Evolutionary conservation across 2,888 invertebrate genomes (phyloP).

Genomic region (Ormia ochracea): DNA sequence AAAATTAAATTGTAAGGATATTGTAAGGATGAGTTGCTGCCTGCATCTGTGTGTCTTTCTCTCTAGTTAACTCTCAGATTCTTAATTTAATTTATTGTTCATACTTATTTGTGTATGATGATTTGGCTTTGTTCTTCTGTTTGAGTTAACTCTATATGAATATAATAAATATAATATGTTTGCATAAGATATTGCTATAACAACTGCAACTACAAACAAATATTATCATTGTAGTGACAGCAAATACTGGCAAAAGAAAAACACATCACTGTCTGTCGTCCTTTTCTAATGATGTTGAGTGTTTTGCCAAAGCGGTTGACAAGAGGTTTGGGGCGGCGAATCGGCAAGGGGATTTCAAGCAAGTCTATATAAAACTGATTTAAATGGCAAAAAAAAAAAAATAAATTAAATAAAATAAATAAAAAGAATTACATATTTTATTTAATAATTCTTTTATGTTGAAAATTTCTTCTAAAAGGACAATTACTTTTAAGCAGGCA

Average conservation of each 20-base stretch:
- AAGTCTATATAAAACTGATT: no score
- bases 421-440: no score
- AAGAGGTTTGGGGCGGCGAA: neutral
- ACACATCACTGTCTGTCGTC: slow-evolving; percentile 50
- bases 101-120: neutral
- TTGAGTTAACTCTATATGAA: neutral
- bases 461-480: no score
- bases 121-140: neutral
- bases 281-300: slow-evolving; percentile 72
- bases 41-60: neutral
- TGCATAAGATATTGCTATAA: neutral
- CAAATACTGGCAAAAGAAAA: neutral
- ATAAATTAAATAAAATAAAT: no score
- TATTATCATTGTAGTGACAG: slow-evolving; percentile 8
- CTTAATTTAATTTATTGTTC: slow-evolving; percentile 2
- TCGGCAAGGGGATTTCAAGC: neutral
- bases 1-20: no score
- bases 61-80: slow-evolving; percentile 18
- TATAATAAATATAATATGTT: neutral
- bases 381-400: no score
- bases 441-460: no score
- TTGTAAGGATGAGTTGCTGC: no score
- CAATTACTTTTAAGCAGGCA: no score
- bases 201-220: neutral
- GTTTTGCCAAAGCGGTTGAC: slow-evolving; percentile 67